Conservation (phyloP, 2,888 invertebrate genomes). For the Cryptosula pallasiana region DNA sequence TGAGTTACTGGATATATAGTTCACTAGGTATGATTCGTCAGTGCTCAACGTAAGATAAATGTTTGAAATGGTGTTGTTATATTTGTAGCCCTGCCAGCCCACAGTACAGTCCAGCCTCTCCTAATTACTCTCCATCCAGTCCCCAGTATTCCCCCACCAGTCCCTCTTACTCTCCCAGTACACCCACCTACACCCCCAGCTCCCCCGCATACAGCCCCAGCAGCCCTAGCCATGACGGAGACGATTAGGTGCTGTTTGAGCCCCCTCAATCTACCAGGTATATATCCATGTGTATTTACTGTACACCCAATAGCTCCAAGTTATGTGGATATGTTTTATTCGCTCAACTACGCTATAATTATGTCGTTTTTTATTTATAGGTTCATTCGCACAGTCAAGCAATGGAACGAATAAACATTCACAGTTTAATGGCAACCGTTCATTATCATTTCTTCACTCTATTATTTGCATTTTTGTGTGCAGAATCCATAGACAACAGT, state of each 20-base stretch:
- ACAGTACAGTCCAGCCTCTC: constrained; percentile 52
- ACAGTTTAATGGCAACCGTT: no score
- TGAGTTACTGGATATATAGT: no score
- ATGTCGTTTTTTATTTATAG: not conserved
- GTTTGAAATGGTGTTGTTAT: not conserved
- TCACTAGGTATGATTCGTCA: no score
- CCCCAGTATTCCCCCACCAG: constrained; percentile 42
- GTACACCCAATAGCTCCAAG: not conserved
- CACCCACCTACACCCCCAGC: constrained; percentile 33
- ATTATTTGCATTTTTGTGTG: no score
- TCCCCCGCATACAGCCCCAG: constrained; percentile 29
- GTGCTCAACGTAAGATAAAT: no score
- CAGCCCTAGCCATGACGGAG: constrained; percentile 32
- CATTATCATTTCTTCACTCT: no score
- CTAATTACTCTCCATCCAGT: constrained; percentile 38
- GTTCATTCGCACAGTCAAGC: not conserved
- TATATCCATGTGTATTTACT: not conserved
- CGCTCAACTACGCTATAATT: not conserved
- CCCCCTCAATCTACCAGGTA: not conserved
- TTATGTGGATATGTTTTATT: not conserved
- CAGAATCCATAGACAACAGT: no score
- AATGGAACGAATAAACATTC: no score
- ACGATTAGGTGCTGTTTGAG: constrained; percentile 30
- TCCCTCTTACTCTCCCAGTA: constrained; percentile 37
- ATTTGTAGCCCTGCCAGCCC: constrained; percentile 61